Conservation (phyloP, 1,140 invertebrate genomes). For the Drosophila quadrilineata region DNA sequence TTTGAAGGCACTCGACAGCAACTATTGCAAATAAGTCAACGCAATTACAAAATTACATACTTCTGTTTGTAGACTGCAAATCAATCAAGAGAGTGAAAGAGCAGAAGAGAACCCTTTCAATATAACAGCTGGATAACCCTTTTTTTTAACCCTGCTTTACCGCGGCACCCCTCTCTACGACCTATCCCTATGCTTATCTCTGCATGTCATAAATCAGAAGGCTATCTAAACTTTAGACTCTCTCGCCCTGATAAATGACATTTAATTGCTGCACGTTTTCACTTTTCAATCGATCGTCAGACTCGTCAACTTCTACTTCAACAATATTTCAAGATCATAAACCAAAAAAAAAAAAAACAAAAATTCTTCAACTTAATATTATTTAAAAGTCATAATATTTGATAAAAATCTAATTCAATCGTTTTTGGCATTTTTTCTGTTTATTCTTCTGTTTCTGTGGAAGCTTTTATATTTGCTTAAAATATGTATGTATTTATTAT, state of each 20-base stretch:
- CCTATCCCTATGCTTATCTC: conserved; percentile 52
- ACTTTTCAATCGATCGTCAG: conserved; percentile 29
- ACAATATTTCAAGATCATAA: conserved; percentile 11
- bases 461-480: conserved; percentile 43
- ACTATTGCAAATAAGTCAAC: conserved; percentile 44
- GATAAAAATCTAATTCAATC: neutral
- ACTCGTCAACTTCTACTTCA: neutral
- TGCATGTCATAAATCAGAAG: conserved; percentile 70
- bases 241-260: conserved; percentile 70
- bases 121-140: neutral
- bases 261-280: conserved; percentile 67
- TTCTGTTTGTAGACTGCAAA: conserved; percentile 69
- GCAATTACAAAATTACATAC: conserved; percentile 64
- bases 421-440: neutral
- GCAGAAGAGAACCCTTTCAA: neutral
- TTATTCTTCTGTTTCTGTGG: conserved; percentile 22
- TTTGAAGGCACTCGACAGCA: conserved; percentile 52
- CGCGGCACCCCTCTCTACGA: neutral
- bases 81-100: conserved; percentile 45
- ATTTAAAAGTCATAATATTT: neutral
- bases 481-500: no score
- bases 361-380: conserved; percentile 5
- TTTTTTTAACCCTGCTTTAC: neutral
- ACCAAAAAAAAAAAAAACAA: no score
- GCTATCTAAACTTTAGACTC: conserved; percentile 78